Evolutionary conservation across 2,797 vertebrate species (phyloP).

Genomic region (Sebastes taczanowskii): DNA sequence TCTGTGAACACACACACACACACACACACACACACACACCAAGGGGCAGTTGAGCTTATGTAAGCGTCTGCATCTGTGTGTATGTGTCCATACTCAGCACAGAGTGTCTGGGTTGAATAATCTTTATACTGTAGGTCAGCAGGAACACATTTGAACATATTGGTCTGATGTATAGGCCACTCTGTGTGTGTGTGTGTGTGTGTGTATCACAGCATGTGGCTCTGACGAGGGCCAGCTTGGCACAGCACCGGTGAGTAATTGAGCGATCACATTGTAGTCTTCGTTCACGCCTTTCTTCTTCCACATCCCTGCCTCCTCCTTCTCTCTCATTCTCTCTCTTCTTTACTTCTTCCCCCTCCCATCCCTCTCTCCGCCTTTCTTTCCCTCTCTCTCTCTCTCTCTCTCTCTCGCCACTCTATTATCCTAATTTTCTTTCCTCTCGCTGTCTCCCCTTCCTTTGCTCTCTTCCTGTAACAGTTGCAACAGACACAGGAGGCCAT

Average conservation of each 20-base stretch:
- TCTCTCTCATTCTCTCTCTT: neutral
- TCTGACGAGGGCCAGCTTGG: conserved; percentile 66
- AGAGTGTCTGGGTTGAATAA: conserved; percentile 33
- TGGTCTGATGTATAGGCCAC: conserved; percentile 36
- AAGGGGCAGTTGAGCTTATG: neutral
- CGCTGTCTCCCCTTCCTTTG: neutral
- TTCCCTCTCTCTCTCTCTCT: neutral
- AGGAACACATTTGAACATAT: conserved; percentile 45
- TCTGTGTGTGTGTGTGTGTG: conserved; percentile 9
- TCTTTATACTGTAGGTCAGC: conserved; percentile 46
- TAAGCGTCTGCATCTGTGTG: conserved; percentile 6
- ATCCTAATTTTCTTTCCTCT: neutral
- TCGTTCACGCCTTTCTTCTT: conserved; percentile 48
- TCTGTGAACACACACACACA: neutral
- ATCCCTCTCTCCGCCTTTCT: too few relatives aligned
- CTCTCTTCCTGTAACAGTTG: conserved; percentile 16
- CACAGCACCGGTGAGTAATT: conserved; percentile 67
- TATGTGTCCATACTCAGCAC: neutral
- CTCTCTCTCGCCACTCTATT: neutral
- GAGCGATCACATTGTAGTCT: conserved; percentile 67
- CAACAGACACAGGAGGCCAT: conserved; percentile 19
- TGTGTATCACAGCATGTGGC: conserved; percentile 52
- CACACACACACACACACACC: too few relatives aligned
- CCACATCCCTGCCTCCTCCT: conserved; percentile 28
- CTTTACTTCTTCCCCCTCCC: neutral